Evolutionary conservation across 2,888 invertebrate species (phyloP).

Genomic region (Drosophila rellima): DNA sequence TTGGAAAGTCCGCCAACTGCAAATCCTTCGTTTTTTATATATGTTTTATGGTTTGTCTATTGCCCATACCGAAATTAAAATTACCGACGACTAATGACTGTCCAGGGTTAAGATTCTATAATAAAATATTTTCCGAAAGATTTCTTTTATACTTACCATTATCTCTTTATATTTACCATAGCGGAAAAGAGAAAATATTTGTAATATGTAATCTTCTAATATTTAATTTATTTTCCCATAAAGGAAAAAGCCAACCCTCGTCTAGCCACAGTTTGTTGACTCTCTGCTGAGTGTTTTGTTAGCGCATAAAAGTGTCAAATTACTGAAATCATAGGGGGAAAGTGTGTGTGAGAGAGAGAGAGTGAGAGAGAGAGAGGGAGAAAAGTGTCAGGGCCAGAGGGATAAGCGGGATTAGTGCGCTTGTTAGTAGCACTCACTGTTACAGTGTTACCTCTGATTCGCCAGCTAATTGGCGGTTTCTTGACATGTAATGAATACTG

Average conservation of each 20-base stretch:
- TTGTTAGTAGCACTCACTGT: constrained; percentile 59
- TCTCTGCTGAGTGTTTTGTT: constrained; percentile 52
- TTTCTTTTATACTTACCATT: no score
- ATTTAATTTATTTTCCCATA: not conserved
- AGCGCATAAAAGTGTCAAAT: constrained; percentile 75
- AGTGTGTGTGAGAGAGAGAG: not conserved
- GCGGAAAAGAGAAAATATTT: not conserved
- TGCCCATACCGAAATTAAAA: no score
- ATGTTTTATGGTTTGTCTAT: no score
- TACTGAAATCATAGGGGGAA: constrained; percentile 70
- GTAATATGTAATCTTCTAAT: not conserved
- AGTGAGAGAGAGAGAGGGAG: not conserved
- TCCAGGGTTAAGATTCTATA: no score
- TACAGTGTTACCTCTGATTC: constrained; percentile 22
- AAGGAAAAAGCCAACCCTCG: constrained; percentile 39
- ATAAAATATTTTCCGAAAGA: no score
- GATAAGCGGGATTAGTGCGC: constrained; percentile 73
- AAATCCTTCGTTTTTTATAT: no score
- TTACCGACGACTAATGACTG: no score
- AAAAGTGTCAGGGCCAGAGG: constrained; percentile 18
- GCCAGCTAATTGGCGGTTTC: constrained; percentile 57
- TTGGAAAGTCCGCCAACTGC: no score
- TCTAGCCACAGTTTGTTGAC: constrained; percentile 17
- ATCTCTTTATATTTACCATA: not conserved
- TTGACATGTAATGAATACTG: constrained; percentile 62